A percentile compares a stretch with the other conserved stretches of the same genome.
These are phyloP conservation scores for Brachypteracias leptosomus DNA, from an alignment of 2,113 vertebrate genomes.

Conservation along the genomic window DNA sequence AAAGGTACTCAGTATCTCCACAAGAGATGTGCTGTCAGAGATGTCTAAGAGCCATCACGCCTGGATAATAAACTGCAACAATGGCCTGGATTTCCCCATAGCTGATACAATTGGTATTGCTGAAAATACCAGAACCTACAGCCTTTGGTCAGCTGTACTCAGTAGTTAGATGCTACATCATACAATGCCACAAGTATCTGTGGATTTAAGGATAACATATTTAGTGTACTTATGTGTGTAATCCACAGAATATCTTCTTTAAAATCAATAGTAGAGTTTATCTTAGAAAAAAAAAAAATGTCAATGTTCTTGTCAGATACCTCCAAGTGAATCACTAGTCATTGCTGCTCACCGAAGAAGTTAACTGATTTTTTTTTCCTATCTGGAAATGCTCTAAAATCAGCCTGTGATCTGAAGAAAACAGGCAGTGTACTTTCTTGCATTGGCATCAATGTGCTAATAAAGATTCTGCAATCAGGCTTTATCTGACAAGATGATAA, in stretches of 20 bases:
- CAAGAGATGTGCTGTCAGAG: not conserved
- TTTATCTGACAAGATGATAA: slow-evolving; percentile 13
- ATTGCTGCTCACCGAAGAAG: not conserved
- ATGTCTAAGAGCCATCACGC: not conserved
- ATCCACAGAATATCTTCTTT: not conserved
- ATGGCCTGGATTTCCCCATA: not conserved
- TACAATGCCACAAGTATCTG: not conserved
- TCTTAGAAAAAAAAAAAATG: not conserved
- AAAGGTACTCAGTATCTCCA: not conserved
- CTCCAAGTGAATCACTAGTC: not conserved
- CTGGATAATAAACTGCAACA: not conserved
- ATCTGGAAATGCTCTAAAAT: not conserved
- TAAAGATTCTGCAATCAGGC: not conserved
- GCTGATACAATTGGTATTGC: not conserved
- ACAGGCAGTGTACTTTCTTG: not conserved
- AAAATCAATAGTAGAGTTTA: not conserved
- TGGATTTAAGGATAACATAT: not conserved
- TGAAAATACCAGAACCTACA: not conserved
- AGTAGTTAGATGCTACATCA: not conserved
- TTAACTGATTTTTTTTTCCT: not conserved
- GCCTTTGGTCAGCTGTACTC: not conserved
- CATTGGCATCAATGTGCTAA: not conserved
- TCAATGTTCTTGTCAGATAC: not conserved
- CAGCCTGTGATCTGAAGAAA: not conserved
- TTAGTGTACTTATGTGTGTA: not conserved